Percentiles rank a stretch among this genome's conserved stretches.
Evolutionary conservation across 2,797 vertebrate genomes (phyloP).

Genomic region (Phoebastria nigripes): DNA sequence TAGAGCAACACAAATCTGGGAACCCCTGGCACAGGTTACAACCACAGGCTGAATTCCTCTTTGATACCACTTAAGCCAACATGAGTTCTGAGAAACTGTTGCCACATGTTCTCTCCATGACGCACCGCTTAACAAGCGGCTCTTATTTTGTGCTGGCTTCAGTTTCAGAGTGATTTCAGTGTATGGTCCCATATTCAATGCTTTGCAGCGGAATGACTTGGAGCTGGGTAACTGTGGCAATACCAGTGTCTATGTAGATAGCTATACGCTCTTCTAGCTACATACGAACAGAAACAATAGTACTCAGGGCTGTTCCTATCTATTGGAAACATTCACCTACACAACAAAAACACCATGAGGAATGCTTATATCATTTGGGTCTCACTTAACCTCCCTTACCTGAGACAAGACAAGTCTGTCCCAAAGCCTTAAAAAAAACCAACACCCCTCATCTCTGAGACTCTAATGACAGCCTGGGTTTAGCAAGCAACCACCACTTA

Average conservation of each 20-base stretch:
- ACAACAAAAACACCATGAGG: not conserved
- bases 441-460: not conserved
- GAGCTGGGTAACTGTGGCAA: not conserved
- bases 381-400: not conserved
- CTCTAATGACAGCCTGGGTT: not conserved
- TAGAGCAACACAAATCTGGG: not conserved
- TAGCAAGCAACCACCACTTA: not conserved
- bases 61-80: conserved; percentile 5
- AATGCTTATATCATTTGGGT: not conserved
- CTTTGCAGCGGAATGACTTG: not conserved
- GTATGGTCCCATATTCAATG: not conserved
- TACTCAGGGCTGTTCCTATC: not conserved
- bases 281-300: not conserved
- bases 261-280: not conserved
- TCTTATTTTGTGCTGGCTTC: not conserved
- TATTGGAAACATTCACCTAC: not conserved
- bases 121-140: not conserved
- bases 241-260: not conserved
- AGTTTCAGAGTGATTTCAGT: not conserved
- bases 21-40: not conserved
- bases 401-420: not conserved
- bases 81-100: conserved; percentile 35
- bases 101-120: not conserved
- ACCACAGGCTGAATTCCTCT: conserved; percentile 24
- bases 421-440: not conserved